Evolutionary conservation across 2,888 invertebrate species (phyloP), one percentile per base, ranked within the genome.

Genomic region (Sarcophaga carnaria): DNA sequence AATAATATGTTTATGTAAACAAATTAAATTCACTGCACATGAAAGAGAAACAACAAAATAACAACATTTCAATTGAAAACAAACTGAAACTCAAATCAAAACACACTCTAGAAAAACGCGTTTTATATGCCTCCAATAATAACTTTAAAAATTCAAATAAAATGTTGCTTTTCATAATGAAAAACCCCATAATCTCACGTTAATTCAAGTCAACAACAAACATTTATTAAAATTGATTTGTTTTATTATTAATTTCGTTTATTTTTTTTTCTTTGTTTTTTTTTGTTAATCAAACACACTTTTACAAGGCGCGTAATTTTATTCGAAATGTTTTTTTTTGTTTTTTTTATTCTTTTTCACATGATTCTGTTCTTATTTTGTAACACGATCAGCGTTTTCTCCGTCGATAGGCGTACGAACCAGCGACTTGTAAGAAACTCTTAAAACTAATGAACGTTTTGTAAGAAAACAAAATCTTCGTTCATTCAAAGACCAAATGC

Each of bases 361-460:
- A 54, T 54, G 12, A 54, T 14, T 54, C 17, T 17, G 5, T 54
- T 54, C 54, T 54, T 54, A 54, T 54, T 77, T 71, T 17, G 63
- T 59, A 22, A 59, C 62, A 62, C 45, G 47, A 72, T 62, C 54
- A 69, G 17, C 60, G 67, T n/a, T 62, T 84, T 76, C 17, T 71
- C 76, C 80, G 76, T 66, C 54, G 17, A 12, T 12, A 37, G 45
- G 54, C 54, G 17, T 67, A 47, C 75, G 79, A 49, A 80, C 86
- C 86, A 80, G 60, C 81, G 76, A 76, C 71, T 71, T 81, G 79
- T 69, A 84, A 84, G 81, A 72, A 77, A 76, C 72, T 84, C 84
- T 84, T 87, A 59, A 82, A 81, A 87, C 87, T 87, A 82, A 87
- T 71, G 66, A 82, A 87, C 75, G 66, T 80, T 84, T 84, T 78